Percentiles rank a stretch among this genome's conserved stretches.
These are phyloP conservation scores for Cetonia aurata DNA, from an alignment of 2,888 invertebrate species.

Conservation along the genomic window DNA sequence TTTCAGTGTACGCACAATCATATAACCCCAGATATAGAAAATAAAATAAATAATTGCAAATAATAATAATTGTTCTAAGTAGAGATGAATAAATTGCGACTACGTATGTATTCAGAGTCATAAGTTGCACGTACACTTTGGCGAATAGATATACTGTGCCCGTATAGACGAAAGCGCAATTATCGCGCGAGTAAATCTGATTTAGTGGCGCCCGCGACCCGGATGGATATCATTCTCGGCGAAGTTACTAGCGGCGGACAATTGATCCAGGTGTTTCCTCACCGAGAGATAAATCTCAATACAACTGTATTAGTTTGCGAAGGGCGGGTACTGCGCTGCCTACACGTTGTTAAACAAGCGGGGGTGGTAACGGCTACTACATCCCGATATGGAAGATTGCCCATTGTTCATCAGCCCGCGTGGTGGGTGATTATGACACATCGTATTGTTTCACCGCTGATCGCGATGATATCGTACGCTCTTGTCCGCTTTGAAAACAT, in stretches of 20 bases:
- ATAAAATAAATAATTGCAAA: too few species aligned
- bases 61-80: too few species aligned
- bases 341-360: constrained; percentile 50
- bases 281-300: constrained; percentile 48
- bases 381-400: constrained; percentile 51
- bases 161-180: constrained; percentile 44
- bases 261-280: constrained; percentile 44
- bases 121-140: constrained; percentile 41
- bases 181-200: constrained; percentile 43
- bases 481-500: constrained; percentile 17
- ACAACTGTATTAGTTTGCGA: constrained; percentile 51
- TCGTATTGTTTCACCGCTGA: constrained; percentile 49
- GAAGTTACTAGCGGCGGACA: constrained; percentile 30
- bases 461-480: constrained; percentile 34
- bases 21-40: too few species aligned
- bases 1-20: too few species aligned
- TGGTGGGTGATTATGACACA: constrained; percentile 52
- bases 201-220: constrained; percentile 31
- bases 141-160: constrained; percentile 37
- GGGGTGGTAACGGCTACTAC: constrained; percentile 51
- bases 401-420: constrained; percentile 49
- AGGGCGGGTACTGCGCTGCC: constrained; percentile 51
- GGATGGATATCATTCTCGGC: constrained; percentile 18
- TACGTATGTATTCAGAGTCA: constrained; percentile 34
- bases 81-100: constrained; percentile 16